A percentile compares a stretch with the other conserved stretches of the same genome.
Conservation (phyloP, 1,140 invertebrate genomes). For the Drosophila oshimai region DNA sequence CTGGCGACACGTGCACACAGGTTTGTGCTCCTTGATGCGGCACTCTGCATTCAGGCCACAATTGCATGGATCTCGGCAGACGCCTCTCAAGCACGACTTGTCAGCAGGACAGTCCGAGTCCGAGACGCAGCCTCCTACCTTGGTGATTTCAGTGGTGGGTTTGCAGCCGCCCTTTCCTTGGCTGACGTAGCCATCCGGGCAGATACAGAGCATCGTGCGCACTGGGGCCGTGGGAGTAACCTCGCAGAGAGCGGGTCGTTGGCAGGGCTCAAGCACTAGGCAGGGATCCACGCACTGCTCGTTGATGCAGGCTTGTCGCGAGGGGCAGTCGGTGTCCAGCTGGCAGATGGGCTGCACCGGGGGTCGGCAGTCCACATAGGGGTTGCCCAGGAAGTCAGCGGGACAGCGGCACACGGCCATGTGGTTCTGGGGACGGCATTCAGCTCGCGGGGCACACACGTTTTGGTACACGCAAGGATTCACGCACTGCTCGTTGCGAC, state of each 20-base stretch:
- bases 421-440: conserved; percentile 92
- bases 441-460: conserved; percentile 89
- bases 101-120: conserved; percentile 90
- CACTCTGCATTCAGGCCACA: conserved; percentile 92
- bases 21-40: conserved; percentile 91
- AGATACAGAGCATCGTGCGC: conserved; percentile 93
- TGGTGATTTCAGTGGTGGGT: conserved; percentile 86
- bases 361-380: conserved; percentile 89
- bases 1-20: conserved; percentile 90
- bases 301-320: conserved; percentile 90
- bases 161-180: conserved; percentile 91
- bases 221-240: conserved; percentile 91
- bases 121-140: conserved; percentile 87
- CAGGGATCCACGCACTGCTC: conserved; percentile 93
- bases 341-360: conserved; percentile 90
- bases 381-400: conserved; percentile 88
- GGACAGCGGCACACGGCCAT: conserved; percentile 92
- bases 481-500: conserved; percentile 91
- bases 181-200: conserved; percentile 93
- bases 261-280: conserved; percentile 89
- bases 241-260: conserved; percentile 90
- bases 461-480: conserved; percentile 90
- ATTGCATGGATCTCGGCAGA: conserved; percentile 91
- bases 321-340: conserved; percentile 91
- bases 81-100: conserved; percentile 89